Conservation (phyloP, 2,113 vertebrate species). For the Gorilla gorilla region DNA sequence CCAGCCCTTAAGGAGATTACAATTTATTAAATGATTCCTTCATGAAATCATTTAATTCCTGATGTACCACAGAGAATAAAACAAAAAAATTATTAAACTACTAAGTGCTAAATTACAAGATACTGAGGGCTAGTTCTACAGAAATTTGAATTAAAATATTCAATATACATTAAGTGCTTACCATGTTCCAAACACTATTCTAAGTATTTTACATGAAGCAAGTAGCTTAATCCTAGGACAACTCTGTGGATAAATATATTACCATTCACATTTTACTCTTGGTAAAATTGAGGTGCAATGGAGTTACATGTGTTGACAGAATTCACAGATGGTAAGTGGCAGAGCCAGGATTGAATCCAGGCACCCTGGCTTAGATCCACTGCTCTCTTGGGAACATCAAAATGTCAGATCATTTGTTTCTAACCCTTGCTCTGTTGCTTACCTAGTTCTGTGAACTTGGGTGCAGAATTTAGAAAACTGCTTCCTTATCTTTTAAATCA, state of each 20-base stretch:
- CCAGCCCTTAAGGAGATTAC: neutral
- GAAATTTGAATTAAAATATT: constrained; percentile 39
- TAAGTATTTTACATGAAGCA: constrained; percentile 37
- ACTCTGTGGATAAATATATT: constrained; percentile 19
- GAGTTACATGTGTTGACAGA: constrained; percentile 1
- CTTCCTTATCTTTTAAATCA: constrained; percentile 27
- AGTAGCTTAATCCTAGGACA: neutral
- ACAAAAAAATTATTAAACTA: constrained; percentile 57
- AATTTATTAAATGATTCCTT: constrained; percentile 51
- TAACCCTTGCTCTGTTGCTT: neutral
- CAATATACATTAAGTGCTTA: neutral
- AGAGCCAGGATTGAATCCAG: neutral
- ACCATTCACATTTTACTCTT: neutral
- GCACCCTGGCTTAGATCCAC: neutral
- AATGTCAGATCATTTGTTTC: neutral
- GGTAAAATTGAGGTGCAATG: neutral
- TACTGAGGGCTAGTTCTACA: neutral
- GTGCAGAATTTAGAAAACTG: neutral
- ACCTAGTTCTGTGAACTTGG: neutral
- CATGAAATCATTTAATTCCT: constrained; percentile 52
- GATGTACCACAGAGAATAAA: constrained; percentile 47
- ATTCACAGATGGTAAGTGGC: constrained; percentile 17
- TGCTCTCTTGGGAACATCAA: neutral
- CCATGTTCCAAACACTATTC: neutral
- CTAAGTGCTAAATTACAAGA: constrained; percentile 46